Conservation (phyloP, 2,888 invertebrate species). For the Tinea pellionella region DNA sequence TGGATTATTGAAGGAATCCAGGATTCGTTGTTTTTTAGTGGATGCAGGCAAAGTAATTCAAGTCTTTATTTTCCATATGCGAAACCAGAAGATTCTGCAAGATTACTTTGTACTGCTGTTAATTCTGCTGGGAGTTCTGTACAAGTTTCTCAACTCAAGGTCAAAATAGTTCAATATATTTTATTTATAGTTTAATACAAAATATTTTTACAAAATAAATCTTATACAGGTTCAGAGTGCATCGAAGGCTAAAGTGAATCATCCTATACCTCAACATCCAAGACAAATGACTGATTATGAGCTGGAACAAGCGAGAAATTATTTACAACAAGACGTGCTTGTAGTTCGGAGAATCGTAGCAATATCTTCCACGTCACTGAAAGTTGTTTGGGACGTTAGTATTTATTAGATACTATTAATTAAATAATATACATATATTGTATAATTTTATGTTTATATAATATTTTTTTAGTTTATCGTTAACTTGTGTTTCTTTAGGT, state of each 20-base stretch:
- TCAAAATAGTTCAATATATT: background rate
- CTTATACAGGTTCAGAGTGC: background rate
- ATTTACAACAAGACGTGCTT: conserved; percentile 83
- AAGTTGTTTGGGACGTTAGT: conserved; percentile 85
- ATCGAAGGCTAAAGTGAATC: conserved; percentile 16
- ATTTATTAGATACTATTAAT: conserved; percentile 13
- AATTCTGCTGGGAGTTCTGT: conserved; percentile 53
- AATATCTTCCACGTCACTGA: conserved; percentile 80
- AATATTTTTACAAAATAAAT: background rate
- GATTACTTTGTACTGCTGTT: conserved; percentile 62
- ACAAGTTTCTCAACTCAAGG: conserved; percentile 8
- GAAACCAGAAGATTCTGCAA: conserved; percentile 53
- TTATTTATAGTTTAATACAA: background rate
- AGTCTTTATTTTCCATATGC: conserved; percentile 59
- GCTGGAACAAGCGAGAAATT: conserved; percentile 80
- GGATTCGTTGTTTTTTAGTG: conserved; percentile 70
- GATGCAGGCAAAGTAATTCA: conserved; percentile 60
- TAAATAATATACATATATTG: too few species aligned
- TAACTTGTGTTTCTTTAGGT: conserved; percentile 31
- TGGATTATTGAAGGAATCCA: conserved; percentile 95
- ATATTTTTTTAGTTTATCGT: too few species aligned
- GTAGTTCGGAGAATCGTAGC: conserved; percentile 75
- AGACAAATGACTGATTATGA: conserved; percentile 76
- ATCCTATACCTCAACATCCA: conserved; percentile 42
- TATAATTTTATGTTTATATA: too few species aligned